A percentile compares a stretch with the other conserved stretches of the same genome.
Conservation (phyloP, 2,113 vertebrate genomes). For the Bungarus multicinctus region DNA sequence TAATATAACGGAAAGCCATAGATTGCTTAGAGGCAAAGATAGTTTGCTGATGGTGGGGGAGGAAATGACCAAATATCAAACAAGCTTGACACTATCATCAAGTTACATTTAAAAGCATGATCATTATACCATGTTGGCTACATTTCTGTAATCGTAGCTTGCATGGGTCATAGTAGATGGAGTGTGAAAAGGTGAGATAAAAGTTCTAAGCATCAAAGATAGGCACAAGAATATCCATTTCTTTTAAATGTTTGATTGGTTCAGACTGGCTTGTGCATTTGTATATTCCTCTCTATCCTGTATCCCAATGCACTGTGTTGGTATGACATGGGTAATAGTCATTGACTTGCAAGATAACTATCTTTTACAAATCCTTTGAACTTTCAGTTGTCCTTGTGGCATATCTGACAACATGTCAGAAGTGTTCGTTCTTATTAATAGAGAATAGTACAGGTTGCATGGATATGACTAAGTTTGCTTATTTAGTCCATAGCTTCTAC, state of each 20-base stretch:
- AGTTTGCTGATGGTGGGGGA: neutral
- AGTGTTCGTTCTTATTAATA: neutral
- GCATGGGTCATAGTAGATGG: neutral
- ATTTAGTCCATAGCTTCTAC: neutral
- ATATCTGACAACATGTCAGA: neutral
- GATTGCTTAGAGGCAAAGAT: neutral
- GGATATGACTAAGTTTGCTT: neutral
- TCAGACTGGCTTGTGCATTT: neutral
- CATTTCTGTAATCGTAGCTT: neutral
- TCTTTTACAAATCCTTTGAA: neutral
- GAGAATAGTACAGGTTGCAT: neutral
- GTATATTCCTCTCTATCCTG: neutral
- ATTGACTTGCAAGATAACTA: neutral
- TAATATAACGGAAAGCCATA: neutral
- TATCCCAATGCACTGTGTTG: neutral
- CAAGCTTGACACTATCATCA: neutral
- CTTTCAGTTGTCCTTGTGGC: neutral
- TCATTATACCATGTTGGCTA: neutral
- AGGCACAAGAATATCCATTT: neutral
- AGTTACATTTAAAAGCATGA: neutral
- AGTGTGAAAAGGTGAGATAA: neutral
- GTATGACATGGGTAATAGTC: neutral
- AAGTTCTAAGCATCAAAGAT: neutral
- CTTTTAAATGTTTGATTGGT: neutral
- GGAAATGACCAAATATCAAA: neutral